A percentile compares a stretch with the other conserved stretches of the same genome.
Conservation (phyloP, 2,797 vertebrate genomes). For the Rhodeus uyekii region DNA sequence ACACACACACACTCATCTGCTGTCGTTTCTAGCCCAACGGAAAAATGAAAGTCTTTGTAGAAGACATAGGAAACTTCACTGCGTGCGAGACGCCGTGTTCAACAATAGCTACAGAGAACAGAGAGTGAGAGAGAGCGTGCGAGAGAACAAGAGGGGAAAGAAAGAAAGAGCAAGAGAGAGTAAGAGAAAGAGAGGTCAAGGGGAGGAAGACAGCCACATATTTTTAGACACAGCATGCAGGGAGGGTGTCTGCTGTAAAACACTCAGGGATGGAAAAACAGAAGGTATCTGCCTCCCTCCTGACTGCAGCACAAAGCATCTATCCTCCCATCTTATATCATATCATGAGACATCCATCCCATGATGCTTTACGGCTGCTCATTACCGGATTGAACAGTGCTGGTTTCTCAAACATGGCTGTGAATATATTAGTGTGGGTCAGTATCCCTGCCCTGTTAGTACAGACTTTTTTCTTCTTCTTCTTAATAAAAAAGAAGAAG, state of each 20-base stretch:
- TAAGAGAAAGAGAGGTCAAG: constrained; percentile 38
- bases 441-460: background rate
- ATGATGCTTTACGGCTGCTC: constrained; percentile 2
- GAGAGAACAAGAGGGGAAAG: background rate
- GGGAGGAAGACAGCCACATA: constrained; percentile 48
- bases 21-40: constrained; percentile 59
- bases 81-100: constrained; percentile 69
- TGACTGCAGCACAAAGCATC: constrained; percentile 43
- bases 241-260: constrained; percentile 52
- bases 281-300: constrained; percentile 32
- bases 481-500: background rate
- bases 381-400: constrained; percentile 6
- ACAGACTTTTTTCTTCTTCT: background rate
- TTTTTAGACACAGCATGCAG: constrained; percentile 78
- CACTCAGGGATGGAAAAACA: constrained; percentile 17
- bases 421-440: background rate
- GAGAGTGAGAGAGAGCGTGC: constrained; percentile 44
- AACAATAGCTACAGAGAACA: constrained; percentile 66
- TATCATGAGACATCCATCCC: constrained; percentile 23
- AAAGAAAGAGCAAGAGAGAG: constrained; percentile 20
- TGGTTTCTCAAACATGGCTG: background rate
- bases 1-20: constrained; percentile 43
- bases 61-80: constrained; percentile 80
- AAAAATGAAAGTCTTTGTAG: constrained; percentile 75
- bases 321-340: constrained; percentile 24